A percentile compares a stretch with the other conserved stretches of the same genome.
These are phyloP conservation scores for Agapostemon virescens DNA, from an alignment of 2,888 invertebrate species.

Conservation along the genomic window DNA sequence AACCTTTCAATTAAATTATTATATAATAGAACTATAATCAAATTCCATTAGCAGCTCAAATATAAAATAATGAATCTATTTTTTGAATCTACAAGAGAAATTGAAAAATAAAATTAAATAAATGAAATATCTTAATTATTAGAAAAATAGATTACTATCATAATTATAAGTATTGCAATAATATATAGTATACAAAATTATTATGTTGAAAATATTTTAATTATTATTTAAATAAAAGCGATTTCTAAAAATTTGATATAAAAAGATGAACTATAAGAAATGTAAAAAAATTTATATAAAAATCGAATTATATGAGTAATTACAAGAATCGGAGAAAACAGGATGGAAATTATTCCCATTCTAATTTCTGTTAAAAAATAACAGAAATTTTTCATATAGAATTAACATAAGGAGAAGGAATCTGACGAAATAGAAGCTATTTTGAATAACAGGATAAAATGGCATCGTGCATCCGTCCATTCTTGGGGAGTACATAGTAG, in stretches of 20 bases:
- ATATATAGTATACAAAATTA: neutral
- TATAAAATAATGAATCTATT: neutral
- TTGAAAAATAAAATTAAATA: neutral
- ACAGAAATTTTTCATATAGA: neutral
- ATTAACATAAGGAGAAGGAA: neutral
- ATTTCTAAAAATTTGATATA: neutral
- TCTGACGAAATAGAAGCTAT: constrained; percentile 33
- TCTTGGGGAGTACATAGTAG: constrained; percentile 50
- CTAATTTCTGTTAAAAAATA: neutral
- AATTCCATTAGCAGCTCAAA: neutral
- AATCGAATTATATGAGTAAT: neutral
- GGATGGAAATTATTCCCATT: neutral
- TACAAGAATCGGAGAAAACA: neutral
- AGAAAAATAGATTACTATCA: neutral
- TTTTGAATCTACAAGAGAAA: neutral
- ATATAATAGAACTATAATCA: constrained; percentile 6
- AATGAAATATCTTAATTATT: neutral
- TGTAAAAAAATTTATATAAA: constrained; percentile 10
- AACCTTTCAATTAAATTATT: neutral
- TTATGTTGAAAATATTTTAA: neutral
- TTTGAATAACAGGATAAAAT: constrained; percentile 65
- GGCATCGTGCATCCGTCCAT: constrained; percentile 67
- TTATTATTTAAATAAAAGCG: neutral
- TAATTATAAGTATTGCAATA: neutral
- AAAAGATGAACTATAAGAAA: neutral